Conservation (phyloP, 1,140 invertebrate genomes). For the Ceratina japonica region DNA sequence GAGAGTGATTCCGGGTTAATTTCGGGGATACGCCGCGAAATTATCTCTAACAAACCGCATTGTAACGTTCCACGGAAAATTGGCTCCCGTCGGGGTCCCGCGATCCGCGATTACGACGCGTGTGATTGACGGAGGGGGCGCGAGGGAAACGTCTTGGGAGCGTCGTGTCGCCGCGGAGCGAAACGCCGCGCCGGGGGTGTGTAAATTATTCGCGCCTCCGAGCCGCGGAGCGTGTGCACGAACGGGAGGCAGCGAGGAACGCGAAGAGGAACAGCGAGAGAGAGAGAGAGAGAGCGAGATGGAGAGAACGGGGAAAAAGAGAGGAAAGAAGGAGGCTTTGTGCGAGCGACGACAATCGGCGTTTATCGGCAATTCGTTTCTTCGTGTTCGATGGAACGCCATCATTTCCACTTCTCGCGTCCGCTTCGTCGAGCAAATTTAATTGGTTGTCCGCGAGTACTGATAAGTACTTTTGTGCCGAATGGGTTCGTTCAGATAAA, state of each 20-base stretch:
- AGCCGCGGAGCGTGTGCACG: conserved; percentile 10
- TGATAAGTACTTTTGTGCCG: conserved; percentile 55
- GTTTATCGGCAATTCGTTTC: conserved; percentile 47
- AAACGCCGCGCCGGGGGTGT: conserved; percentile 7
- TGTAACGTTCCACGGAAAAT: conserved; percentile 32
- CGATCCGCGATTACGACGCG: conserved; percentile 50
- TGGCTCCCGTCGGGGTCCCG: conserved; percentile 27
- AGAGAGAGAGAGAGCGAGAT: no score
- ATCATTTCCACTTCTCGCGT: conserved; percentile 47
- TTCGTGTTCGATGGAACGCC: conserved; percentile 42
- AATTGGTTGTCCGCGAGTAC: conserved; percentile 54
- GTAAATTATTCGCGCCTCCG: conserved; percentile 51
- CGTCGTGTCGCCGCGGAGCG: conserved; percentile 24
- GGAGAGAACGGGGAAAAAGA: background rate
- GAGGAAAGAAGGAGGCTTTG: conserved; percentile 33
- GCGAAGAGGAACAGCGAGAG: background rate
- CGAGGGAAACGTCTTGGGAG: conserved; percentile 30
- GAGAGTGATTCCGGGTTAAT: background rate
- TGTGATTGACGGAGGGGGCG: conserved; percentile 52
- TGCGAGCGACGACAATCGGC: conserved; percentile 42
- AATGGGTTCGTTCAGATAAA: conserved; percentile 48
- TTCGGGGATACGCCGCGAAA: conserved; percentile 21
- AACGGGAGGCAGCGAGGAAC: conserved; percentile 4
- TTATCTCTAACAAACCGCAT: conserved; percentile 51
- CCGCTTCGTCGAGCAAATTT: conserved; percentile 56